phyloP scores from a whole-genome alignment of 2,888 invertebrate species.

The Aphodius granarius region DNA sequence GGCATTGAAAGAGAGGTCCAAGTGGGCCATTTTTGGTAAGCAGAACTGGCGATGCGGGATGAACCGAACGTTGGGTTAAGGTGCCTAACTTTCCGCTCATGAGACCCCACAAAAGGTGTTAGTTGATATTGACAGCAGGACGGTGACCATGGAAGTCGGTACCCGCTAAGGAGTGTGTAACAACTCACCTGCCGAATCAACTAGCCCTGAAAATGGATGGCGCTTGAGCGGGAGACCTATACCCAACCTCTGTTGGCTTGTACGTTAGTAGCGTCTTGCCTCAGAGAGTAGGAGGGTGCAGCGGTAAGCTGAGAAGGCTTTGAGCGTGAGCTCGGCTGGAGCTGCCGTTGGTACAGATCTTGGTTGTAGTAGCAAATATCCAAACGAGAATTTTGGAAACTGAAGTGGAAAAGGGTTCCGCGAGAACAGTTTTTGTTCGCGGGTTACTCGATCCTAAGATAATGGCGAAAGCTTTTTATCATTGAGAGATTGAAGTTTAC shows the following conservation, averaged over 20 bases:
- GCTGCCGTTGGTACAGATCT: constrained; percentile 63
- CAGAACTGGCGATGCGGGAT: constrained; percentile 79
- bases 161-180: constrained; percentile 67
- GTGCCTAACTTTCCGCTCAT: constrained; percentile 65
- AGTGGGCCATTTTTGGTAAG: constrained; percentile 77
- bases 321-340: constrained; percentile 58
- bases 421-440: constrained; percentile 64
- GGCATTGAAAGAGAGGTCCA: constrained; percentile 59
- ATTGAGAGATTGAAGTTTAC: constrained; percentile 43
- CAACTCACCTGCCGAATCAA: constrained; percentile 64
- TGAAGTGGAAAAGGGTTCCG: constrained; percentile 65
- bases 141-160: constrained; percentile 78
- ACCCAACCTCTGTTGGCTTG: constrained; percentile 50
- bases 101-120: constrained; percentile 65
- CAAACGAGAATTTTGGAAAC: constrained; percentile 64
- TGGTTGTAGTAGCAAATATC: constrained; percentile 71
- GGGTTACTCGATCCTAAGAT: constrained; percentile 63
- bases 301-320: constrained; percentile 64
- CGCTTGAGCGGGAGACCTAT: constrained; percentile 61
- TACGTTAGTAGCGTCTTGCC: constrained; percentile 55
- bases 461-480: constrained; percentile 53
- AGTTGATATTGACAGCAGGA: constrained; percentile 61
- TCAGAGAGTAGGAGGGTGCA: constrained; percentile 64
- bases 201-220: constrained; percentile 68
- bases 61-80: constrained; percentile 73